Evolutionary conservation across 92 coral and sea anemone species (phyloP), one percentile per base, ranked within the genome.

Genomic region (Hydrozoanthus gracilis): DNA sequence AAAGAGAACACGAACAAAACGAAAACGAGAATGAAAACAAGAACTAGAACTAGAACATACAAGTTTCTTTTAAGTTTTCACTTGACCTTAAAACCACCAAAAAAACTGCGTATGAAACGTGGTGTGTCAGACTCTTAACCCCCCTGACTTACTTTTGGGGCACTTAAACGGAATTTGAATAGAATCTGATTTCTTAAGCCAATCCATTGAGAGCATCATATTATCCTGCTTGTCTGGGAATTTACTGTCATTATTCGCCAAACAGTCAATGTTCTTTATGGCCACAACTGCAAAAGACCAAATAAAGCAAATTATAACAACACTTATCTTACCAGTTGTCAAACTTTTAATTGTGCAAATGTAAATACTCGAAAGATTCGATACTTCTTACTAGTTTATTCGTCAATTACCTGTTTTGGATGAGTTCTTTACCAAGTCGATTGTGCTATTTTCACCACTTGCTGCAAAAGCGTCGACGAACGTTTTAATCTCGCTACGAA

Each of bases 211-310:
- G 4, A 80, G 44, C 47, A 46, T 44, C 66, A 49, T 80, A 66
- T 61, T 64, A 56, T 87, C 83, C 5, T 86, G 48, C 65, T 75
- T 86, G 65, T 91, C 78, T 5, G 96, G 96, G 62, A 93, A 80
- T 0, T 51, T 83, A 54, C 80, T 78, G 16, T 46, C 64, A 67
- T 90, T 93, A 7, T 69, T 68, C 7, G 72, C 67, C 17, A 91
- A 49, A 61, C 96, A 93, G 87, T 93, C 91, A 18, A 83, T 45
- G 75, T 52, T 89, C 83, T 89, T 89, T 71, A 89, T 69, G 44
- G 79, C 82, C 1, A 93, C 61, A 8, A 80, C 85, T 80, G 85
- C 50, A 56, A 77, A 7, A 77, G 4, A 50, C 10, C 20, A 20
- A 11, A 54, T 13, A 55, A 18, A 17, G 62, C 39, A 71, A 71